Percentiles rank a stretch among this genome's conserved stretches.
These are phyloP conservation scores for Drosophila nikananu DNA, from an alignment of 1,140 invertebrate genomes.

Conservation along the genomic window DNA sequence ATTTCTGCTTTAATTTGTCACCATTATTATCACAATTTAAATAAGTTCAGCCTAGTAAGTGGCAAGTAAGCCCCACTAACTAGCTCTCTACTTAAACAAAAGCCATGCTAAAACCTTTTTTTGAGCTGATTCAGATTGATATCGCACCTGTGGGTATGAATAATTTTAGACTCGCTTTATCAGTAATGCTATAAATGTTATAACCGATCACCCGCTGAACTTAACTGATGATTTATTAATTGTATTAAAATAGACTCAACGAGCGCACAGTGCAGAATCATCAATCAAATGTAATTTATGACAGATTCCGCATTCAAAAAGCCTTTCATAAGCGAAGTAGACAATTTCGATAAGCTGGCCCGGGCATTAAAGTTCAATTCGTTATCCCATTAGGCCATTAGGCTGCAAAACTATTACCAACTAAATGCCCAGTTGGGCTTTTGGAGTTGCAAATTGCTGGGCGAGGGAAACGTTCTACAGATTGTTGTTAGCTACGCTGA, in stretches of 20 bases:
- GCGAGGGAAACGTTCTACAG: constrained; percentile 16
- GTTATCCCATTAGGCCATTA: constrained; percentile 62
- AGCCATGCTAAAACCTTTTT: neutral
- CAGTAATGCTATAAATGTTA: neutral
- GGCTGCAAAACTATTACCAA: constrained; percentile 52
- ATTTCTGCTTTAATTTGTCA: constrained; percentile 5
- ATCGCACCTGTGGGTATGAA: constrained; percentile 1
- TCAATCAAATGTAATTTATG: constrained; percentile 46
- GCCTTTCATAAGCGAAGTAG: constrained; percentile 1
- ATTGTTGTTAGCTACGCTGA: neutral
- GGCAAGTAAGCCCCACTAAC: neutral
- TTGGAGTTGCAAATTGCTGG: constrained; percentile 64
- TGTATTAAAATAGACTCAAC: constrained; percentile 22
- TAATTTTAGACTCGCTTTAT: constrained; percentile 14
- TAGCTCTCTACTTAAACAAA: neutral
- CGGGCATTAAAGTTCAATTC: constrained; percentile 46
- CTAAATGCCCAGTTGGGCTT: constrained; percentile 54
- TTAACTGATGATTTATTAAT: constrained; percentile 47
- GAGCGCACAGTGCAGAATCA: constrained; percentile 18
- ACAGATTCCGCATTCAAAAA: constrained; percentile 15
- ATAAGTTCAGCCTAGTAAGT: neutral
- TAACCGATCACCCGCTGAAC: constrained; percentile 9
- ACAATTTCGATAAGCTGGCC: constrained; percentile 22
- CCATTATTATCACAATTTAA: neutral
- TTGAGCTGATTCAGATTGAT: constrained; percentile 19